Conservation (phyloP, 2,797 vertebrate species). For the Karalla daura region DNA sequence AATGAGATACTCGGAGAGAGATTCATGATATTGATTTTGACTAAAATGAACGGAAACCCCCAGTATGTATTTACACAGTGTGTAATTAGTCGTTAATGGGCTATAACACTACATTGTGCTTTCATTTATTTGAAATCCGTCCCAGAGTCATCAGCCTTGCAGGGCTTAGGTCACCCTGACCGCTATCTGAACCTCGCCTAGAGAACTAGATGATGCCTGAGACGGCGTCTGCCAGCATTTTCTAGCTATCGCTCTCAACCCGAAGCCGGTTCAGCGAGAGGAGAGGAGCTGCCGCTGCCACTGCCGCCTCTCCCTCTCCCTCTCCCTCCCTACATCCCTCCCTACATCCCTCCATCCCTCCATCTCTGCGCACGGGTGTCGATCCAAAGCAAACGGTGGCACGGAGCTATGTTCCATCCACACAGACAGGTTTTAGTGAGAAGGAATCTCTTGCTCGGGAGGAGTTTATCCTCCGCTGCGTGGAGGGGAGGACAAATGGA, state of each 20-base stretch:
- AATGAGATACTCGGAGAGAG: no score
- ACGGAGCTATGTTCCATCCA: slow-evolving; percentile 77
- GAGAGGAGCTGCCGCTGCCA: slow-evolving; percentile 38
- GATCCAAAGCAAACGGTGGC: slow-evolving; percentile 81
- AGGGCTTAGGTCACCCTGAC: slow-evolving; percentile 38
- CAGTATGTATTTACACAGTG: no score
- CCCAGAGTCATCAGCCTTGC: slow-evolving; percentile 7
- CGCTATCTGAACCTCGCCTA: slow-evolving; percentile 46
- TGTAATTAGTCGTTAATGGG: slow-evolving; percentile 6
- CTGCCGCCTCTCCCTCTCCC: slow-evolving; percentile 51
- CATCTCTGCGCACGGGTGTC: slow-evolving; percentile 51
- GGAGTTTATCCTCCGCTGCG: slow-evolving; percentile 65
- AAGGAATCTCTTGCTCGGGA: slow-evolving; percentile 79
- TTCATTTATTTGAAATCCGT: slow-evolving; percentile 13
- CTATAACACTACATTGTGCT: background rate
- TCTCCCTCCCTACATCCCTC: slow-evolving; percentile 47
- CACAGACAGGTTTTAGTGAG: slow-evolving; percentile 80
- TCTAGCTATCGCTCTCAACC: slow-evolving; percentile 31
- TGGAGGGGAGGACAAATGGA: slow-evolving; percentile 75
- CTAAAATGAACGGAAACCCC: no score
- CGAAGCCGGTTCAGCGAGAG: slow-evolving; percentile 37
- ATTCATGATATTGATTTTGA: no score
- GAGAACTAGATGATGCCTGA: slow-evolving; percentile 48
- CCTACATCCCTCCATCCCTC: slow-evolving; percentile 52
- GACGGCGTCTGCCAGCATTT: slow-evolving; percentile 18